These are phyloP conservation scores for Columbina picui DNA, from an alignment of 2,113 vertebrate genomes.

Conservation along the genomic window DNA sequence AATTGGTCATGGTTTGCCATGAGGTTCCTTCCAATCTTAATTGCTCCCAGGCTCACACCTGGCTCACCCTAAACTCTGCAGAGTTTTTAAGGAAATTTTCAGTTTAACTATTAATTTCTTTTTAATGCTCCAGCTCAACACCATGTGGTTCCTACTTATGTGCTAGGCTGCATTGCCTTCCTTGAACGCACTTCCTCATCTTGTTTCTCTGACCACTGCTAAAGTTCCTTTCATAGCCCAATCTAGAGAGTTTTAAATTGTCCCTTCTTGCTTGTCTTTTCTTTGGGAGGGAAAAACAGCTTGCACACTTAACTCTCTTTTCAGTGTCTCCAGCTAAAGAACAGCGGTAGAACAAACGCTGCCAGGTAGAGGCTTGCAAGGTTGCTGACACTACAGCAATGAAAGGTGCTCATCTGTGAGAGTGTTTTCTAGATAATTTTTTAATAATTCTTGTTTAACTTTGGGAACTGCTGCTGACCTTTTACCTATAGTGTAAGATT, in stretches of 20 bases:
- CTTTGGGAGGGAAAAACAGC: background rate
- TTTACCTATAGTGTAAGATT: background rate
- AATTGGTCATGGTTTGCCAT: background rate
- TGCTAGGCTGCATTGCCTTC: background rate
- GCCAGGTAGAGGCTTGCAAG: background rate
- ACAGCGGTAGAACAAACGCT: background rate
- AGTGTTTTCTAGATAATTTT: background rate
- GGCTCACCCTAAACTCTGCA: background rate
- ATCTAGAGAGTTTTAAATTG: background rate
- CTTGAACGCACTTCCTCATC: background rate
- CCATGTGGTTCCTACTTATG: fast-evolving
- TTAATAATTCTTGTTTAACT: background rate
- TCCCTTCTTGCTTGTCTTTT: background rate
- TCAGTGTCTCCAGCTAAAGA: background rate
- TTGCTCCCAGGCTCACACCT: background rate
- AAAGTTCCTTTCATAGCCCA: background rate
- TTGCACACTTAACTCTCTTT: background rate
- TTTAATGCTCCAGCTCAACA: background rate
- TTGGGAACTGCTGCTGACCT: background rate
- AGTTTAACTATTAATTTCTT: background rate
- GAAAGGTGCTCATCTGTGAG: background rate
- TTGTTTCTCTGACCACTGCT: background rate
- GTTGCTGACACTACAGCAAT: background rate
- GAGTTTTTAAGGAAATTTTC: background rate
- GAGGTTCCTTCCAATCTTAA: background rate